Conservation (phyloP, 1,140 invertebrate genomes). For the Trissolcus basalis region DNA sequence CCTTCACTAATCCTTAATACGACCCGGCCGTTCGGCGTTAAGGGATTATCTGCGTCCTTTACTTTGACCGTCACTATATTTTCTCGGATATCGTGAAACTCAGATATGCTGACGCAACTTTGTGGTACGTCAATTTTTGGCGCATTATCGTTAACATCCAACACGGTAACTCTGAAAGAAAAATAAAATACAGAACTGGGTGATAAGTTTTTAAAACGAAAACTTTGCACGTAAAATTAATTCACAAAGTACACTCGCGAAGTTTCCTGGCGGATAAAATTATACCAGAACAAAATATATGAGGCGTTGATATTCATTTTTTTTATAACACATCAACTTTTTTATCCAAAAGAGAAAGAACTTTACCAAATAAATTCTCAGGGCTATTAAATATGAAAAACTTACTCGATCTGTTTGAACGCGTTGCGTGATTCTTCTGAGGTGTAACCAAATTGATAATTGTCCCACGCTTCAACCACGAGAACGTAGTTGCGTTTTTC, state of each 20-base stretch:
- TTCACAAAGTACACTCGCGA: conserved; percentile 4
- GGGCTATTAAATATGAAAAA: neutral
- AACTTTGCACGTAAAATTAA: conserved; percentile 20
- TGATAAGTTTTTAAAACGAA: conserved; percentile 23
- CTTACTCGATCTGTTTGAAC: conserved; percentile 92
- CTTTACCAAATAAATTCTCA: neutral
- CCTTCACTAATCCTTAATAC: conserved; percentile 84
- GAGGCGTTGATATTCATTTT: conserved; percentile 1
- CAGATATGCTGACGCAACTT: conserved; percentile 86
- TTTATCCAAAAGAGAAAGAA: neutral
- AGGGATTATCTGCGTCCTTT: conserved; percentile 88
- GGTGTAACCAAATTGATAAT: conserved; percentile 94
- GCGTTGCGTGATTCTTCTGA: conserved; percentile 92
- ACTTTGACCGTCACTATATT: conserved; percentile 85
- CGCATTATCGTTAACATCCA: conserved; percentile 91
- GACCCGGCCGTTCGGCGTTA: conserved; percentile 86
- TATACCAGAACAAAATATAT: neutral
- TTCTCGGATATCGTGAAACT: conserved; percentile 90
- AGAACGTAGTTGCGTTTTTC: conserved; percentile 84
- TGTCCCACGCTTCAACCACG: conserved; percentile 95
- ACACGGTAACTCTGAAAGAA: conserved; percentile 78
- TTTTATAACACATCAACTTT: neutral
- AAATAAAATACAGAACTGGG: conserved; percentile 27
- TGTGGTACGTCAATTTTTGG: conserved; percentile 83
- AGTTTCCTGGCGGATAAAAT: conserved; percentile 1